Base-by-base conservation (phyloP, 2,113 vertebrate species). In the Himantopus leucocephalus region DNA sequence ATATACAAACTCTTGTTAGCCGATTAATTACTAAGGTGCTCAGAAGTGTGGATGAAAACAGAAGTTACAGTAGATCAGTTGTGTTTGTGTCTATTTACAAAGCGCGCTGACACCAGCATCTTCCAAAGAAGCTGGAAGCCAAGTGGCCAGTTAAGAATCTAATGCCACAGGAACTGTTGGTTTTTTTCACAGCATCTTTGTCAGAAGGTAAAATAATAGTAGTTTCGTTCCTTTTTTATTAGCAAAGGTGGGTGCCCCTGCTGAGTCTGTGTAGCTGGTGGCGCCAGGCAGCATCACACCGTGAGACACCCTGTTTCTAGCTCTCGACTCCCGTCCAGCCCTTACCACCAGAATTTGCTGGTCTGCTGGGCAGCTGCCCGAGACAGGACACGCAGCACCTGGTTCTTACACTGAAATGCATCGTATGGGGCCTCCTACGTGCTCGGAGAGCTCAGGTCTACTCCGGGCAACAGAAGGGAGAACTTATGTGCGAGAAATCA, bases 1-100 rank as follows among this genome's bases (percentile, higher is more conserved):
- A 10, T 32, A 24, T 88, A 97, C 89, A 97, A 97, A 96, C 90
- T 73, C 86, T 85, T 32, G 72, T 96, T 92, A 91, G 96, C 63
- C 6, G 91, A 95, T 85, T 78, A 71, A 53, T 90, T 18, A 43
- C 70, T 98, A 98, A 98, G 97, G 97, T 98, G 97, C 97, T 91
- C 85, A 12, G 77, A 94, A 90, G 83, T 89, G 96, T 91, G 88
- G 90, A 32, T 85, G 95, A 94, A 78, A 85, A 84, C 13, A 93
- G 90, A 73, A 73, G 92, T 70, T 81, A 24, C 56, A 71, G 79
- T 48, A 88, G 62, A 56, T 67, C 78, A 39, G 60, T 14, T 32
- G 74, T 13, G 93, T 50, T 50, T 11, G n/a, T 19, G 8, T 41
- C 96, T 91, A 88, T 92, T 84, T 86, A 78, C 52, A 50, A 50